phyloP scores from a whole-genome alignment of 2,797 vertebrate genomes.

The Muscicapa comitata region DNA sequence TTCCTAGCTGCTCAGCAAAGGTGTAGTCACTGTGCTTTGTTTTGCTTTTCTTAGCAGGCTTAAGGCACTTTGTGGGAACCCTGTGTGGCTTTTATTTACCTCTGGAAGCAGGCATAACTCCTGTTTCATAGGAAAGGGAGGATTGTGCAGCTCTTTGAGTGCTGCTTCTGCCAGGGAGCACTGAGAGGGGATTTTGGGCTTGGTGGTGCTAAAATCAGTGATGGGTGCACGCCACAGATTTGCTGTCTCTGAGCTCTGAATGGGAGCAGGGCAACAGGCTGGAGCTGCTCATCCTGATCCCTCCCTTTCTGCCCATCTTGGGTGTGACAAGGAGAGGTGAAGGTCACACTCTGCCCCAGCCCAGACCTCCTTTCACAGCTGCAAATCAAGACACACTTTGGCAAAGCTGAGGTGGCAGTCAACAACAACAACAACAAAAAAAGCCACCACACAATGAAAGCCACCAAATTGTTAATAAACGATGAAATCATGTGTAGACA shows the following conservation, averaged over 20 bases:
- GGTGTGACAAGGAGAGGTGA: background rate
- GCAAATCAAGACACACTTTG: background rate
- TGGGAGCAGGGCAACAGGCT: background rate
- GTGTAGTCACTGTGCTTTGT: background rate
- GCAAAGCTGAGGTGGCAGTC: background rate
- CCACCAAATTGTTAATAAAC: background rate
- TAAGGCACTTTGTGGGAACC: background rate
- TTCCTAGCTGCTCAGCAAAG: background rate
- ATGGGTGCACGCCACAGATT: rapidly evolving
- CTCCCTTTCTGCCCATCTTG: background rate
- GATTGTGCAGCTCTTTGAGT: rapidly evolving
- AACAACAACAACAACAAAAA: background rate
- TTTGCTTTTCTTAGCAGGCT: background rate
- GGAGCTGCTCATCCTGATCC: background rate
- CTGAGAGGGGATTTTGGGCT: background rate
- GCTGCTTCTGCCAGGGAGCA: background rate
- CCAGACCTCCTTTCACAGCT: background rate
- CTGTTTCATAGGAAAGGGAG: background rate
- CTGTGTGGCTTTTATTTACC: rapidly evolving
- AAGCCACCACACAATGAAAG: background rate
- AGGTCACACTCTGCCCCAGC: background rate
- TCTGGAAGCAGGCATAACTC: background rate
- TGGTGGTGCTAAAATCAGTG: background rate
- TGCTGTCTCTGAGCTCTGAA: background rate
- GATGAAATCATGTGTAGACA: background rate